These are phyloP conservation scores for Habroteleia sp. DNA, from an alignment of 2,888 invertebrate genomes.

Conservation along the genomic window DNA sequence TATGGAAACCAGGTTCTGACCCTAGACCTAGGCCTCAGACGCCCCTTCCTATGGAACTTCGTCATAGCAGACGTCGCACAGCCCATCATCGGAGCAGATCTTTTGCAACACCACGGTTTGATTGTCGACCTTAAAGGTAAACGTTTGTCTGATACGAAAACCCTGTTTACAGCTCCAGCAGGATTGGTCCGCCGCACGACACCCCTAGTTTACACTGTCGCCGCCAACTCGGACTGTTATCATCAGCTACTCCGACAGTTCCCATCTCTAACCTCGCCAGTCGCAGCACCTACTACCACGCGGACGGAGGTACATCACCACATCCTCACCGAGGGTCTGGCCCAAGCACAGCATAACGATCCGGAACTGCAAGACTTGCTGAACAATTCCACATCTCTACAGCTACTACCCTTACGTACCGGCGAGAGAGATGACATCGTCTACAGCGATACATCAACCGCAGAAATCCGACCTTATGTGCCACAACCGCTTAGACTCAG, in stretches of 20 bases:
- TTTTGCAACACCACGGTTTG: conserved; percentile 55
- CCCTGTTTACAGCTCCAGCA: not conserved
- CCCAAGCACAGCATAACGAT: not conserved
- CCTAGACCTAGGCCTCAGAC: not conserved
- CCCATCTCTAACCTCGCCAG: not conserved
- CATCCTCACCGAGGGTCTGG: not conserved
- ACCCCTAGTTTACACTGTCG: not conserved
- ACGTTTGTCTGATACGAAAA: not conserved
- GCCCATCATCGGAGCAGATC: conserved; percentile 75
- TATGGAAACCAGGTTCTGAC: too few species aligned
- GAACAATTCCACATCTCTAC: not conserved
- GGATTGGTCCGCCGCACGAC: not conserved
- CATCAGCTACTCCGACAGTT: not conserved
- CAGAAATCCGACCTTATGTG: not conserved
- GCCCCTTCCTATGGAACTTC: conserved; percentile 70
- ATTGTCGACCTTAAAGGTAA: conserved; percentile 9
- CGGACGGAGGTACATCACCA: not conserved
- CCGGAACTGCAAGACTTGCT: too few species aligned
- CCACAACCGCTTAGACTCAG: not conserved
- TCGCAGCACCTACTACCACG: not conserved
- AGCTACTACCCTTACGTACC: too few species aligned
- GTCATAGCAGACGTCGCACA: conserved; percentile 71
- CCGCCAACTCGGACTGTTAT: too few species aligned
- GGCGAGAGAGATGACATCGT: not conserved
- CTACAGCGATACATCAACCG: not conserved